Evolutionary conservation across 1,140 invertebrate species (phyloP), one percentile per base, ranked within the genome.

Genomic region (Phthorimaea operculella): DNA sequence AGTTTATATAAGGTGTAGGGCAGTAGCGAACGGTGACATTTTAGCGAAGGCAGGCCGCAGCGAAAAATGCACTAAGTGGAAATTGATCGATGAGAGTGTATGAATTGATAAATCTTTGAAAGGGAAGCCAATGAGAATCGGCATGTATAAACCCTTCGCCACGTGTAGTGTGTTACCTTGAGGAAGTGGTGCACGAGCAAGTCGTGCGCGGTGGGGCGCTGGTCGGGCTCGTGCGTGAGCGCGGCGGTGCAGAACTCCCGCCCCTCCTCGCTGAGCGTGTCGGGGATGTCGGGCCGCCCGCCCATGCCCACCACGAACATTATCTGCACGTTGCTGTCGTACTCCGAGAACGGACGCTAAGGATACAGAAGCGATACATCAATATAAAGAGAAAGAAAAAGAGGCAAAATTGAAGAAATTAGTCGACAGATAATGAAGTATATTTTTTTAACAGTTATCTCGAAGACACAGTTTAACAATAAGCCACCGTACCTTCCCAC

Each of bases 231-330:
- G 70, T 95, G 93, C 69, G 92, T 90, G 60, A 97, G 89, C 74
- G 94, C 96, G 52, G 86, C 79, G 4, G 88, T 82, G 21, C 95
- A 87, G 71, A 97, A 95, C 59, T 92, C 88, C 51, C 89, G 84
- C 1, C 94, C 93, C 83, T 96, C 94, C 55, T 89, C 87, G 47
- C 92, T 93, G 28, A 45, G 86, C 79, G 47, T 88, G 88, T 6
- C 94, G 93, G 15, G 91, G 82, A 28, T 28, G 21, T 60, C 89
- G 80, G 0, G 94, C 94, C 59, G 87, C 88, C 64, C 93, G 92
- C 94, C 94, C 91, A 93, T 94, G 21, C 94, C 95, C 62, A 95
- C 93, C 87, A 93, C 92, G 80, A 95, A 96, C 93, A 96, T 96
- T 57, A 96, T 96, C 87, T 96, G 94, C 83, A 93, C 95, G 83